Base-by-base conservation (phyloP, 2,113 vertebrate genomes). In the Chrysochloris asiatica region DNA sequence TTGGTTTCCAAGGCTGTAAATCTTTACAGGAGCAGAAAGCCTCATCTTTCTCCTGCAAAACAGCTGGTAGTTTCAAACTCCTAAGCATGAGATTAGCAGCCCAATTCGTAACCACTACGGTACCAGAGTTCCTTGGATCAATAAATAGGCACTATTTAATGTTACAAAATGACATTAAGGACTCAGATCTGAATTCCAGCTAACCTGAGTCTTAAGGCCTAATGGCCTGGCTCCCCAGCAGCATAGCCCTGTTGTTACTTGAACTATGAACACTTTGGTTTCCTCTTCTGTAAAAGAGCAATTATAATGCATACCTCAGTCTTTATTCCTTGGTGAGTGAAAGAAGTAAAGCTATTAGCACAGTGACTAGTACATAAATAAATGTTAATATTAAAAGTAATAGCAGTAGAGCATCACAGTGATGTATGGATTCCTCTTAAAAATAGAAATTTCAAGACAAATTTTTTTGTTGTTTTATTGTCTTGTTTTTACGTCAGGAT, bases 401-500 rank as follows among this genome's bases (percentile, higher is more conserved):
- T 61, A 92, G 48, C 89, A 89, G n/a, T 0, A 1, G 77, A 80
- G 61, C 41, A 45, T 92, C 79, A 69, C 22, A 0, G 0, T 79
- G n/a, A 75, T 81, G 30, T 19, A 84, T 78, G 77, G 8, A 12
- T 59, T 93, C 65, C 90, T 54, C 79, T 93, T 67, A 76, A 89
- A 88, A 67, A 30, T 26, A 33, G 22, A 83, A 82, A 85, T 79
- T 93, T 96, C 65, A 90, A 93, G 95, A 95, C 24, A 72, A 88
- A 41, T 52, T 3, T 72, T 85, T 94, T 88, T 93, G 76, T 87
- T 95, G 75, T 33, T 89, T 71, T 24, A 69, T 61, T 16, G 76
- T 22, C 54, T 87, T 95, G 71, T 36, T 89, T 71, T 24, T 69
- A 54, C 8, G 88, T 86, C 97, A 99, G 99, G 98, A 99, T 96